Percentiles rank a stretch among this genome's conserved stretches.
These are phyloP conservation scores for Drosophila littoralis DNA, from an alignment of 1,140 invertebrate species.

Conservation along the genomic window DNA sequence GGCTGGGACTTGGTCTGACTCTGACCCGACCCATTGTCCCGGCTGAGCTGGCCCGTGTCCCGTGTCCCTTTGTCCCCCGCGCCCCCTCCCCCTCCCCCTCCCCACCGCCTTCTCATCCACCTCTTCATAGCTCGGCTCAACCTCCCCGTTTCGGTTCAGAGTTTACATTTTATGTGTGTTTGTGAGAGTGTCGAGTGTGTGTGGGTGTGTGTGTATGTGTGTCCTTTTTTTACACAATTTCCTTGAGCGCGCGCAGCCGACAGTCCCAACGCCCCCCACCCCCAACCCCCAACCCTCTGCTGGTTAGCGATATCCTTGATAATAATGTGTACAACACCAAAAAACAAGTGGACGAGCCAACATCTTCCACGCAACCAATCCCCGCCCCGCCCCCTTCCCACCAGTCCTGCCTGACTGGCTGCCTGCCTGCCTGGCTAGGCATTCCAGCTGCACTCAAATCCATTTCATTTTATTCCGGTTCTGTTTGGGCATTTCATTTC, in stretches of 20 bases:
- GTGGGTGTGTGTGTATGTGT: constrained; percentile 11
- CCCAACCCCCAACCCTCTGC: neutral
- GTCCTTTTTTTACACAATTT: constrained; percentile 67
- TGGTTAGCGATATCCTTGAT: constrained; percentile 73
- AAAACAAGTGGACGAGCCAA: constrained; percentile 50
- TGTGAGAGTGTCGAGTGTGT: constrained; percentile 7
- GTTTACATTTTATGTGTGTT: constrained; percentile 76
- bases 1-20: constrained; percentile 47
- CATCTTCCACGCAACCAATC: neutral
- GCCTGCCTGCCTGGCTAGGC: neutral
- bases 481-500: constrained; percentile 22
- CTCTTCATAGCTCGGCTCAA: constrained; percentile 3
- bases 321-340: constrained; percentile 64
- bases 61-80: no score
- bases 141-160: constrained; percentile 70
- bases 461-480: constrained; percentile 57
- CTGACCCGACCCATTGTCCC: constrained; percentile 32
- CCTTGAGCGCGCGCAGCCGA: constrained; percentile 62
- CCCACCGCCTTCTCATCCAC: neutral
- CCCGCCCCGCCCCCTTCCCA: neutral
- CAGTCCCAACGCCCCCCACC: constrained; percentile 27
- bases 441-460: constrained; percentile 43
- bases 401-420: no score
- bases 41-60: neutral
- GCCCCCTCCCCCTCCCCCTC: neutral